Percentiles rank a stretch among this genome's conserved stretches.
These are phyloP conservation scores for Planococcus citri DNA, from an alignment of 1,140 invertebrate genomes.

Conservation along the genomic window DNA sequence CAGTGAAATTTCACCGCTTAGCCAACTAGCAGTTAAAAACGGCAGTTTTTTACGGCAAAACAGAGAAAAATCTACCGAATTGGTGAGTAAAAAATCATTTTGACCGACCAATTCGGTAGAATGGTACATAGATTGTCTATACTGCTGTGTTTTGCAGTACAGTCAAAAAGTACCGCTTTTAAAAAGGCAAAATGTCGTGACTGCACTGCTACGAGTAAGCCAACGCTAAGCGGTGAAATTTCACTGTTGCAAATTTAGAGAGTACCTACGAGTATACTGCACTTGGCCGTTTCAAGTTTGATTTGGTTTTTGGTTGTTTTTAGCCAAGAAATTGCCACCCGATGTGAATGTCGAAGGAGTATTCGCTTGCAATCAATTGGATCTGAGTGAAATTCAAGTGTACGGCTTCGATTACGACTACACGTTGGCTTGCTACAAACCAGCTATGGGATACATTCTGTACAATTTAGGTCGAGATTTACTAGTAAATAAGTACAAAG, in stretches of 20 bases:
- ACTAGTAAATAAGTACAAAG: constrained; percentile 78
- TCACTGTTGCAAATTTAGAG: not conserved
- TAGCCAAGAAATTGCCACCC: constrained; percentile 74
- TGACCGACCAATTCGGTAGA: no score
- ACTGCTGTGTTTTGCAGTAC: no score
- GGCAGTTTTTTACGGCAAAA: no score
- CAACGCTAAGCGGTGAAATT: not conserved
- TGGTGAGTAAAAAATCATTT: no score
- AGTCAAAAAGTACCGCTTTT: no score
- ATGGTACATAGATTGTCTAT: no score
- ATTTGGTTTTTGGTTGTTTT: constrained; percentile 21
- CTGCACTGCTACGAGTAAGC: no score
- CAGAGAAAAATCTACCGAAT: no score
- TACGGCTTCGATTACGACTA: constrained; percentile 99
- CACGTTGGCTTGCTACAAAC: constrained; percentile 90
- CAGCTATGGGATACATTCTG: constrained; percentile 75
- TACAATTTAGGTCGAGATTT: constrained; percentile 81
- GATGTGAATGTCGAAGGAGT: constrained; percentile 75
- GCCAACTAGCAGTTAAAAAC: no score
- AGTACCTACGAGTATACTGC: not conserved
- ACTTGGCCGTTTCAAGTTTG: not conserved
- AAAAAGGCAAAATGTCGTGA: no score
- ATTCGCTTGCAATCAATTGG: constrained; percentile 94
- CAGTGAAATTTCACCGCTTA: no score
- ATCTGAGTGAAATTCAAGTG: constrained; percentile 79